These are phyloP conservation scores for Hemistola chrysoprasaria DNA, from an alignment of 2,888 invertebrate genomes.

Conservation along the genomic window DNA sequence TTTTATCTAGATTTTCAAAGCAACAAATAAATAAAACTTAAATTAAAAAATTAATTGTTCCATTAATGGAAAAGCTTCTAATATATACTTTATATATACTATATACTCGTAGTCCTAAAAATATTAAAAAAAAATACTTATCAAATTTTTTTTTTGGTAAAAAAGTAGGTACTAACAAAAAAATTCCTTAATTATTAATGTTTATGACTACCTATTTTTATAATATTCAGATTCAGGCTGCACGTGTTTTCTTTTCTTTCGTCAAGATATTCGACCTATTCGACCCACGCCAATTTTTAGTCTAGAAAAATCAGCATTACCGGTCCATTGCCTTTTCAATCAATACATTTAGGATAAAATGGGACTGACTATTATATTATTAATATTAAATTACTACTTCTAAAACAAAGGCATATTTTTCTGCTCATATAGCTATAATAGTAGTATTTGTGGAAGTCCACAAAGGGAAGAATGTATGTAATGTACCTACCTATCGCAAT, in stretches of 20 bases:
- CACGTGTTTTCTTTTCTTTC: slow-evolving; percentile 16
- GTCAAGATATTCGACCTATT: slow-evolving; percentile 14
- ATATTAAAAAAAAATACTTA: no score
- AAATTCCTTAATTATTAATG: no score
- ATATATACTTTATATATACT: no score
- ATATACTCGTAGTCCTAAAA: no score
- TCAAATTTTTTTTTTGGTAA: no score
- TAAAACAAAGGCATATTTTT: slow-evolving; percentile 27
- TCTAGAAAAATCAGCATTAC: background rate
- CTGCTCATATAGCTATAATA: slow-evolving; percentile 19
- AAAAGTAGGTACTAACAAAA: no score
- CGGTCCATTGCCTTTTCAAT: background rate
- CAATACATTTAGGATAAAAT: slow-evolving; percentile 2
- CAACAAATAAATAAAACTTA: no score
- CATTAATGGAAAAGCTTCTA: no score
- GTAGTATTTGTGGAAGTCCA: slow-evolving; percentile 36
- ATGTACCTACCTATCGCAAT: no score
- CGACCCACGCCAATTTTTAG: background rate
- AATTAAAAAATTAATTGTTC: no score
- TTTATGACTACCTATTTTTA: no score
- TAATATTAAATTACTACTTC: slow-evolving; percentile 5
- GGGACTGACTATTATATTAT: background rate
- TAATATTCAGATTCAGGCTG: slow-evolving; percentile 5
- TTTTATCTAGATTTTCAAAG: no score
- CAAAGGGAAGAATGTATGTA: slow-evolving; percentile 38